A percentile compares a stretch with the other conserved stretches of the same genome.
These are phyloP conservation scores for Tachystola acroxantha DNA, from an alignment of 2,888 invertebrate species.

Conservation along the genomic window DNA sequence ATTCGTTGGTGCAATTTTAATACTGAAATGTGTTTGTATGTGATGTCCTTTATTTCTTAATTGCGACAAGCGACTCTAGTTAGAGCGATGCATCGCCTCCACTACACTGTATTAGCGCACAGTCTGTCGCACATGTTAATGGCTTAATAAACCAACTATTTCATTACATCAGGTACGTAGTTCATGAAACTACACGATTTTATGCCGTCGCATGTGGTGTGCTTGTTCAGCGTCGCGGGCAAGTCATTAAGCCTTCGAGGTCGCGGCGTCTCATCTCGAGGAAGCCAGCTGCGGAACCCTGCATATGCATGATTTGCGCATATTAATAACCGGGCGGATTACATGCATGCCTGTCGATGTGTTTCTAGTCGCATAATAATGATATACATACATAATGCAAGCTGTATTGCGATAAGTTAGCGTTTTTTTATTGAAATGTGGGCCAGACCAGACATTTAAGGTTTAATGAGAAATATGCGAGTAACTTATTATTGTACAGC, in stretches of 20 bases:
- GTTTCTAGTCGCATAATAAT: slow-evolving; percentile 1
- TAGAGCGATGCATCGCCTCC: no score
- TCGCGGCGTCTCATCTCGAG: slow-evolving; percentile 30
- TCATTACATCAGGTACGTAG: not conserved
- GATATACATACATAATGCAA: no score
- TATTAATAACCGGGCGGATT: slow-evolving; percentile 52
- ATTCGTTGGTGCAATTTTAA: no score
- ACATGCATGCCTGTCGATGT: slow-evolving; percentile 25
- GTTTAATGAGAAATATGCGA: no score
- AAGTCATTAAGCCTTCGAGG: slow-evolving; percentile 38
- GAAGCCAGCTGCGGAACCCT: slow-evolving; percentile 40
- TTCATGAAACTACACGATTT: not conserved
- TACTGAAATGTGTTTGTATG: no score
- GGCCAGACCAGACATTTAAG: no score
- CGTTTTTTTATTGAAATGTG: no score
- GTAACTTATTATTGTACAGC: no score
- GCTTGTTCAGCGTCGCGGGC: slow-evolving; percentile 19
- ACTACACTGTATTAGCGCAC: no score
- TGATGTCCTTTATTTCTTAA: no score
- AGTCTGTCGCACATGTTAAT: not conserved
- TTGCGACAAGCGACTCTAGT: no score
- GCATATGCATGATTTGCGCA: slow-evolving; percentile 54
- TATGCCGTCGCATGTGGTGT: slow-evolving; percentile 3
- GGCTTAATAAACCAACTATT: not conserved
- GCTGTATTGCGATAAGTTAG: no score